Conservation (phyloP, 2,797 vertebrate species). For the Hypotaenidia philippensis region DNA sequence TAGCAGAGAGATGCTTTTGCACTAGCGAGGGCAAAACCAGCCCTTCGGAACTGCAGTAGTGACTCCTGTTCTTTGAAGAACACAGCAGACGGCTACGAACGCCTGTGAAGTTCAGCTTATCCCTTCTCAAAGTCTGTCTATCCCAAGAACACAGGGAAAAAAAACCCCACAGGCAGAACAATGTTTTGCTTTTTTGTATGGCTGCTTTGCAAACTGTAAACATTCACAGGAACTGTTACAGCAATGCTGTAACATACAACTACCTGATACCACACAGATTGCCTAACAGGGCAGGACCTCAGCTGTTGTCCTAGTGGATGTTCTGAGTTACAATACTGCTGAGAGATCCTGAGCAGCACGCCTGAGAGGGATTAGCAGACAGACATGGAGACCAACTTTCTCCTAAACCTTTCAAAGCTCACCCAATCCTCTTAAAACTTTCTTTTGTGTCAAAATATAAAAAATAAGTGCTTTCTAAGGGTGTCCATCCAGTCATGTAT, state of each 20-base stretch:
- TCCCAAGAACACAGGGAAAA: background rate
- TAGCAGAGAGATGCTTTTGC: background rate
- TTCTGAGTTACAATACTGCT: background rate
- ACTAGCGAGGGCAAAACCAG: background rate
- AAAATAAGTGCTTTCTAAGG: background rate
- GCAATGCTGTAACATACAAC: background rate
- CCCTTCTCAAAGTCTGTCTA: slow-evolving; percentile 48
- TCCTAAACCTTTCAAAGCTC: background rate
- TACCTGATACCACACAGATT: background rate
- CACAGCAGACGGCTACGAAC: background rate
- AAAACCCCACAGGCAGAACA: background rate
- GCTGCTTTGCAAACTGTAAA: background rate
- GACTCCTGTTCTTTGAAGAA: background rate
- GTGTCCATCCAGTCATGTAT: background rate
- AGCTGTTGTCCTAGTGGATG: background rate
- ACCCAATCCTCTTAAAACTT: background rate
- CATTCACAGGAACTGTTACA: background rate
- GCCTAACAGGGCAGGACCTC: background rate
- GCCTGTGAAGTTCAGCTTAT: background rate
- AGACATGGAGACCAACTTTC: background rate
- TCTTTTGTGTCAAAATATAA: background rate
- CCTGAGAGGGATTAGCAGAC: background rate
- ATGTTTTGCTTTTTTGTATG: background rate
- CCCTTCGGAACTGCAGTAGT: background rate
- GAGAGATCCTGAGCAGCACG: background rate